Evolutionary conservation across 2,888 invertebrate species (phyloP).

Genomic region (Ceramica pisi): DNA sequence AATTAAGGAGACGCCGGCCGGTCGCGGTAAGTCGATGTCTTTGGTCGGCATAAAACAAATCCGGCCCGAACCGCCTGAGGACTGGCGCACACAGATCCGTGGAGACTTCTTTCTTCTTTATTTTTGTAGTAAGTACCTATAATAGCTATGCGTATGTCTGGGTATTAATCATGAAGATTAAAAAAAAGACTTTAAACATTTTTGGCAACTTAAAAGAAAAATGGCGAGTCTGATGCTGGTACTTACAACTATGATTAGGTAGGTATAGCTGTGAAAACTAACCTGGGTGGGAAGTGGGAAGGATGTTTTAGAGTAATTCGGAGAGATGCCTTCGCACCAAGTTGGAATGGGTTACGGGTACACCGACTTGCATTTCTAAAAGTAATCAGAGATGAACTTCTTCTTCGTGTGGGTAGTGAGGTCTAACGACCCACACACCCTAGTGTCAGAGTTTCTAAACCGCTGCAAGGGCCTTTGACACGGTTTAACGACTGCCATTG

Average conservation of each 20-base stretch:
- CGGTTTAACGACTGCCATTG: too few relatives aligned
- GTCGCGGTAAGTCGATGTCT: slow-evolving; percentile 87
- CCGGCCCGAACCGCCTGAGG: slow-evolving; percentile 80
- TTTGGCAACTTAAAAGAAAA: neutral
- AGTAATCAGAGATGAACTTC: too few relatives aligned
- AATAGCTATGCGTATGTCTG: neutral
- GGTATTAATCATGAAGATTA: neutral
- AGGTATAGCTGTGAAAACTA: neutral
- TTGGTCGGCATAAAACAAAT: slow-evolving; percentile 89
- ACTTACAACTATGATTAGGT: neutral
- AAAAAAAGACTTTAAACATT: neutral
- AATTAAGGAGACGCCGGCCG: slow-evolving; percentile 89
- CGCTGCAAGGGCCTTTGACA: too few relatives aligned
- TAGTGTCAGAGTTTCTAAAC: too few relatives aligned
- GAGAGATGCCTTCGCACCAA: neutral
- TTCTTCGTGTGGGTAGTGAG: too few relatives aligned
- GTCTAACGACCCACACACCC: too few relatives aligned
- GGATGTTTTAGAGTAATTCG: neutral
- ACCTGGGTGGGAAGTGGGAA: too few relatives aligned
- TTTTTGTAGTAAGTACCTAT: slow-evolving; percentile 20
- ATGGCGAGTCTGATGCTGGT: neutral
- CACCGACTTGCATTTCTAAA: neutral
- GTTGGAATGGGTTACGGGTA: neutral
- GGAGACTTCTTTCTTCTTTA: slow-evolving; percentile 68
- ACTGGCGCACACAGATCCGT: slow-evolving; percentile 63